Evolutionary conservation across 35 echinoderm and acorn worm genomes (phyloP).

Genomic region (Heliocidaris erythrogramma): DNA sequence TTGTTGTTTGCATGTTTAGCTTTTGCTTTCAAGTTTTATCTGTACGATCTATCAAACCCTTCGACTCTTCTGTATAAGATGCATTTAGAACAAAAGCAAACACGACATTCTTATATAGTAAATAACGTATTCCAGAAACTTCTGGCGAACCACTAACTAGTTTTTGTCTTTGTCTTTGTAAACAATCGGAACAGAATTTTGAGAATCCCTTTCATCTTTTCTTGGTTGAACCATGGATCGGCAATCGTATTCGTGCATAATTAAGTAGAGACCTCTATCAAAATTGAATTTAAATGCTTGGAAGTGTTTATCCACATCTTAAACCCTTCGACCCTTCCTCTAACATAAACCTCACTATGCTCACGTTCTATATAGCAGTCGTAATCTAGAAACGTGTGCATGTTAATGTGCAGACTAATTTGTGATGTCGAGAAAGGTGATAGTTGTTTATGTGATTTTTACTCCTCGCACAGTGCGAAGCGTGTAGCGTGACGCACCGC

Average conservation of each 20-base stretch:
- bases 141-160: neutral
- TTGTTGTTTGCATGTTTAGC: neutral
- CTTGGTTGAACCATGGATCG: no score
- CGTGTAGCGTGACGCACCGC: neutral
- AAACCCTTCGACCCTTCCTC: no score
- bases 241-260: no score
- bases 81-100: neutral
- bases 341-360: no score
- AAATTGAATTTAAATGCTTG: no score
- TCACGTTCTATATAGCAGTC: no score
- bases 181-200: no score
- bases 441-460: conserved; percentile 40
- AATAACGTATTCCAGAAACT: neutral
- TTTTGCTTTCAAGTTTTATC: neutral
- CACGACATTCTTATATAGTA: neutral
- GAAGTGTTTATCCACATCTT: no score
- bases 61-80: neutral
- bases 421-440: conserved; percentile 22
- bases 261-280: no score
- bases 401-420: conserved; percentile 27
- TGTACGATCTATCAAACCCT: neutral
- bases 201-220: no score
- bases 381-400: conserved; percentile 17
- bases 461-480: neutral
- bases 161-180: no score